phyloP scores from a whole-genome alignment of 1,140 invertebrate genomes.

The Physella acuta region DNA sequence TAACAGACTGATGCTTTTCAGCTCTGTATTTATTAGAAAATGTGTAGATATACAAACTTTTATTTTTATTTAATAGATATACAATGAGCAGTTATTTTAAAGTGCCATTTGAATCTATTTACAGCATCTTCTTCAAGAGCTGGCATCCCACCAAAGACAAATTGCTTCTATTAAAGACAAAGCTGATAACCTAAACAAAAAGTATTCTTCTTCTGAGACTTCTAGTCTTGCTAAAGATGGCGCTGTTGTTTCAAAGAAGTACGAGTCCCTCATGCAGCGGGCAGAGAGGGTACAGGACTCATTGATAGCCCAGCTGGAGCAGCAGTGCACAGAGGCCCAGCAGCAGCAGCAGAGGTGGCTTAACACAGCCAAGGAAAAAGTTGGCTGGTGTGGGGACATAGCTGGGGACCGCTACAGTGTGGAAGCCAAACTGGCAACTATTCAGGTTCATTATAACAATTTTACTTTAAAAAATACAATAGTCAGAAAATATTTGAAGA shows the following conservation, averaged over 20 bases:
- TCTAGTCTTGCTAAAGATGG: slow-evolving; percentile 53
- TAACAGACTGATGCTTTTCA: too few relatives aligned
- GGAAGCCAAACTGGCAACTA: slow-evolving; percentile 83
- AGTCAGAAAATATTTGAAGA: neutral
- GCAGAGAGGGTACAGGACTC: slow-evolving; percentile 70
- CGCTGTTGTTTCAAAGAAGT: slow-evolving; percentile 62
- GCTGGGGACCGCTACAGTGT: slow-evolving; percentile 86
- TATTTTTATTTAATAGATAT: too few relatives aligned
- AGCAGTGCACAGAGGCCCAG: slow-evolving; percentile 83
- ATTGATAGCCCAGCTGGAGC: slow-evolving; percentile 79
- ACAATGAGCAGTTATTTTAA: neutral
- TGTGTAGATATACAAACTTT: too few relatives aligned
- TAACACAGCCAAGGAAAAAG: slow-evolving; percentile 79
- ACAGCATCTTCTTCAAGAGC: slow-evolving; percentile 63
- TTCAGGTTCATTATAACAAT: slow-evolving; percentile 47
- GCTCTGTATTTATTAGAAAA: too few relatives aligned
- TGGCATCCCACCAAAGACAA: slow-evolving; percentile 66
- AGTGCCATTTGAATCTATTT: slow-evolving; percentile 5
- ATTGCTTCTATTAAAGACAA: slow-evolving; percentile 71
- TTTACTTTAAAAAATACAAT: neutral
- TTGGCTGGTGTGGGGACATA: slow-evolving; percentile 87
- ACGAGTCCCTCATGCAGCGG: slow-evolving; percentile 70
- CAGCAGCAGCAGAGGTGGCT: slow-evolving; percentile 78
- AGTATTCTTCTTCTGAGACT: slow-evolving; percentile 53
- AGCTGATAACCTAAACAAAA: slow-evolving; percentile 71